A percentile compares a stretch with the other conserved stretches of the same genome.
Conservation (phyloP, 2,113 vertebrate species). For the Zootoca vivipara region DNA sequence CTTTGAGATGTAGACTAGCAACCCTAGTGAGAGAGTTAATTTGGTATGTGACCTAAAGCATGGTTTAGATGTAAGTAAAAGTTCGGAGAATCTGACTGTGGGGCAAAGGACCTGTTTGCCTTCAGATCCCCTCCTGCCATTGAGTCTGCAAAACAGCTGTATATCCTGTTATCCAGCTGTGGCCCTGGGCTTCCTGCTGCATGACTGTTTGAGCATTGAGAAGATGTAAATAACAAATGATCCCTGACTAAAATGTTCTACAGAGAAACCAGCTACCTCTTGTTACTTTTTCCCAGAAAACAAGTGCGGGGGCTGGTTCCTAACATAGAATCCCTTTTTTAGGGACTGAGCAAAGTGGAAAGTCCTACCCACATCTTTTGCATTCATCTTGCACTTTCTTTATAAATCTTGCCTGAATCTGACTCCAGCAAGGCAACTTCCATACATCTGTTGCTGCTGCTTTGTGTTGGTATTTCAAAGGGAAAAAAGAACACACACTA, state of each 20-base stretch:
- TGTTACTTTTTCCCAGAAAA: not conserved
- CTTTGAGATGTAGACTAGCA: not conserved
- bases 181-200: not conserved
- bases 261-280: not conserved
- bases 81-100: not conserved
- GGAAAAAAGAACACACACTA: slow-evolving; percentile 15
- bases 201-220: not conserved
- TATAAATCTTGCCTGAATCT: not conserved
- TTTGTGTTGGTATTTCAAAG: slow-evolving; percentile 19
- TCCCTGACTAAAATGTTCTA: not conserved
- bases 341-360: not conserved
- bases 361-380: not conserved
- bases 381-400: not conserved
- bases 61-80: not conserved
- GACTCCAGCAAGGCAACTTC: not conserved
- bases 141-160: not conserved
- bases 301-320: not conserved
- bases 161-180: not conserved
- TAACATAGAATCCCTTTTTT: not conserved
- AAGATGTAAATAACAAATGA: not conserved
- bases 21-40: not conserved
- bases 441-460: not conserved
- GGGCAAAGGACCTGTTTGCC: not conserved
- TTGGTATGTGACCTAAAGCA: not conserved
- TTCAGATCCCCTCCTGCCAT: not conserved